Conservation (phyloP, 2,888 invertebrate species). For the Microctonus brassicae region DNA sequence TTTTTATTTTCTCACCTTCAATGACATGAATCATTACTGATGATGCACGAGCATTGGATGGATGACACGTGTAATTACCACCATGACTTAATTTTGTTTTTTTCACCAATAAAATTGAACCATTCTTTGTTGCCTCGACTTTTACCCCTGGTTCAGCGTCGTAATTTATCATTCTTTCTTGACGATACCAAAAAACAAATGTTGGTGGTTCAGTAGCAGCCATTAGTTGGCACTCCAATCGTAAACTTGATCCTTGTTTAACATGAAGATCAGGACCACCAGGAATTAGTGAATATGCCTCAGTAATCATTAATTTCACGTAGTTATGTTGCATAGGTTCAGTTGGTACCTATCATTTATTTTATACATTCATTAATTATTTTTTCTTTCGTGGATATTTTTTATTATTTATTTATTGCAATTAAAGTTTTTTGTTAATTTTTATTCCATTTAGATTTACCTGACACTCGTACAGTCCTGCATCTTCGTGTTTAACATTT, state of each 20-base stretch:
- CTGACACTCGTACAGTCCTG: slow-evolving; percentile 66
- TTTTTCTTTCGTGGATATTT: neutral
- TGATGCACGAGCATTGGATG: slow-evolving; percentile 62
- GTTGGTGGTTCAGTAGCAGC: slow-evolving; percentile 63
- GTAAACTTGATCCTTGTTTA: slow-evolving; percentile 65
- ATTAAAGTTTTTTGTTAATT: neutral
- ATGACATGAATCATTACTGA: slow-evolving; percentile 65
- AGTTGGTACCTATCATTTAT: slow-evolving; percentile 22
- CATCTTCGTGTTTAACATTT: slow-evolving; percentile 61
- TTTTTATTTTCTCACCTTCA: slow-evolving; percentile 55
- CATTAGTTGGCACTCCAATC: slow-evolving; percentile 63
- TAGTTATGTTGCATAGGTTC: too few relatives aligned
- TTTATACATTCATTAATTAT: neutral
- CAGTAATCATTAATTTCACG: slow-evolving; percentile 62
- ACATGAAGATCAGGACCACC: slow-evolving; percentile 66
- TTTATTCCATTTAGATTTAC: slow-evolving; percentile 43
- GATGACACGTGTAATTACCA: slow-evolving; percentile 65
- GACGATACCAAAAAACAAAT: slow-evolving; percentile 67
- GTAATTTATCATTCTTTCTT: slow-evolving; percentile 66
- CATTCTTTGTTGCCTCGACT: slow-evolving; percentile 61
- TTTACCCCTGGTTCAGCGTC: slow-evolving; percentile 66
- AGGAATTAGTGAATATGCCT: slow-evolving; percentile 65
- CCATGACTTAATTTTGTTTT: slow-evolving; percentile 64
- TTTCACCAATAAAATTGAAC: slow-evolving; percentile 62
- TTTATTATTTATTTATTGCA: neutral